Conservation (phyloP, 1,140 invertebrate genomes). For the Hypsibius dujardini region DNA sequence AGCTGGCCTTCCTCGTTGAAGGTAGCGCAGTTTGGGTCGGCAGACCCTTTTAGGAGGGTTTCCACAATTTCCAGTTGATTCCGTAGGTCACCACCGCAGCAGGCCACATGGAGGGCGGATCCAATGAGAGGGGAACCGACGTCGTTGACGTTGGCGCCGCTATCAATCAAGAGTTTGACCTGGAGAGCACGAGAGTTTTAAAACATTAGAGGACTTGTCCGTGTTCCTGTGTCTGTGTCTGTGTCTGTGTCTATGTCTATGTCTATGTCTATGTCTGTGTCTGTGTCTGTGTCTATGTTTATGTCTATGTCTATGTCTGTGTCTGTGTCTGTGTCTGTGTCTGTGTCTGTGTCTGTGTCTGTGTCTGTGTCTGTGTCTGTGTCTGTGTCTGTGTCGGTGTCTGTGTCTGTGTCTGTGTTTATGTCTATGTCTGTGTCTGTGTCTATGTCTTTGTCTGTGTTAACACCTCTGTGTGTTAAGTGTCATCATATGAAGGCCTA, state of each 20-base stretch:
- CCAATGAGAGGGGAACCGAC: conserved; percentile 62
- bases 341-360: no score
- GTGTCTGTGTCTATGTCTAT: no score
- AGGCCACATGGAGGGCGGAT: conserved; percentile 63
- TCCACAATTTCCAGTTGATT: conserved; percentile 42
- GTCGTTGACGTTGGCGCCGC: conserved; percentile 56
- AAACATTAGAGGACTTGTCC: not conserved
- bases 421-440: no score
- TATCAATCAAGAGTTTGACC: conserved; percentile 29
- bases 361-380: no score
- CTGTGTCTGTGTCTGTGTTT: no score
- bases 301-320: no score
- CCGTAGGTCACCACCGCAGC: conserved; percentile 52
- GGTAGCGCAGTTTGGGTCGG: conserved; percentile 57
- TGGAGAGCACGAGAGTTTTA: not conserved
- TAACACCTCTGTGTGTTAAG: conserved; percentile 29
- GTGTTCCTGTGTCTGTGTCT: no score
- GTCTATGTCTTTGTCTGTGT: conserved; percentile 11
- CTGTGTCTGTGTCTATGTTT: no score
- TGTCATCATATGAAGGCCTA: no score
- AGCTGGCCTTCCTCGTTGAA: conserved; percentile 29
- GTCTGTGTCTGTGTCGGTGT: no score
- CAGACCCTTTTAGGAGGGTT: conserved; percentile 52
- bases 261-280: no score
- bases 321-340: no score